Evolutionary conservation across 1,140 invertebrate genomes (phyloP), one percentile per base, ranked within the genome.

Genomic region (Thaumetopoea pityocampa): DNA sequence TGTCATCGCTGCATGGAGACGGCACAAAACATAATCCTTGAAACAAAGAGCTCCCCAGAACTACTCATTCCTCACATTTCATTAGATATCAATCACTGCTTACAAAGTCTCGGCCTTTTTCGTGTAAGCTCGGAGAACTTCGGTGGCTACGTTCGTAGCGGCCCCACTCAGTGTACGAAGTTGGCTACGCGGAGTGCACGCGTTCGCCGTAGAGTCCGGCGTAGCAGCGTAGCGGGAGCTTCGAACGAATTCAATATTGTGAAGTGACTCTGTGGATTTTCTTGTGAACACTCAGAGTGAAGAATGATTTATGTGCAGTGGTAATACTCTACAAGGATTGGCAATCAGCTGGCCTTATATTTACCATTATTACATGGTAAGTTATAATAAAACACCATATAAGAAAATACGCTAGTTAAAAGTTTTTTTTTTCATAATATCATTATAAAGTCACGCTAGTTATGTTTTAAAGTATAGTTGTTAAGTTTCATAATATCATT

Each of bases 61-160:
- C 78, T 80, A 78, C 66, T 78, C 67, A 77, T 77, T 79, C 64
- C 68, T 80, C 70, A 79, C 76, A 79, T 83, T 79, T 77, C 72
- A 79, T 83, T 80, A 80, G 65, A 77, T 80, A 83, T 83, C 78
- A 83, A 83, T 83, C 79, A 83, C 70, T 51, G 63, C 65, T 74
- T 74, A 70, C 60, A 63, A 55, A 62, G 42, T 49, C 52, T 77
- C 67, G 70, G 66, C 23, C 28, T 6, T 18, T 18, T 30, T 79
- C 79, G 79, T 67, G 19, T 10, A 20, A n/a, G 33, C n/a, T 82
- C 78, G 78, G 57, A 14, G n/a, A 49, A 32, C 16, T 53, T 77
- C 71, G 76, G 59, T 46, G 50, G 37, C 49, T 46, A 49, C 50
- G 54, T 67, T 63, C 65, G 72, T 65, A 66, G 62, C 60, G 28